Evolutionary conservation across 1,140 invertebrate species (phyloP), one percentile per base, ranked within the genome.

Genomic region (Tetramorium parvispinum): DNA sequence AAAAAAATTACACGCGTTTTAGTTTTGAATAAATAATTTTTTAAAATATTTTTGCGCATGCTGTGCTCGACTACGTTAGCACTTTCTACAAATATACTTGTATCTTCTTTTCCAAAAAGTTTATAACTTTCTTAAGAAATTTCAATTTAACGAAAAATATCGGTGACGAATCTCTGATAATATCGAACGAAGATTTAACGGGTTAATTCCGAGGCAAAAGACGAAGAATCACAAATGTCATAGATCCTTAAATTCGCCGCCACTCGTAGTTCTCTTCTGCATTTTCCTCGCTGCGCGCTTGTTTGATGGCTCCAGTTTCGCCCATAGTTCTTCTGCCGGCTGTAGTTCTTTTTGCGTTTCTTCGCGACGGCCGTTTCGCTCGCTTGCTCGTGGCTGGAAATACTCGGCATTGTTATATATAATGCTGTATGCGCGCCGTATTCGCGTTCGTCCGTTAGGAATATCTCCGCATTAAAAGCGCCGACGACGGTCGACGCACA

Each of bases 391-490:
- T 49, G 53, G 53, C 68, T 57, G 79, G 24, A 61, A 75, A 83
- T 70, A 59, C 78, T 21, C 37, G 24, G 24, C n/a, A 61, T 83
- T 61, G 79, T 83, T 75, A 75, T 83, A 83, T 83, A 83, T 61
- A 73, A 59, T 40, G 21, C 21, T n/a, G 49, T 59, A 71, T 57
- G 68, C 65, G 24, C 78, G 6, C n/a, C 76, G n/a, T 24, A 43
- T 59, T 63, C 40, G 59, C 37, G 40, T 59, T n/a, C 40, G 57
- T 59, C 77, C 65, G 78, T 70, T 66, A 81, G 53, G 53, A 75
- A 83, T 81, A 81, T 81, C 79, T 46, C 53, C 68, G 53, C 79
- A 75, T 83, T 83, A 83, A 83, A 83, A 75, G 79, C 37, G 53
- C 66, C 21, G 66, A 82, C 66, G 66, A 43, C 46, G 16, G 37